A percentile compares a stretch with the other conserved stretches of the same genome.
These are phyloP conservation scores for Puffinus mauretanicus DNA, from an alignment of 2,113 vertebrate genomes.

Conservation along the genomic window DNA sequence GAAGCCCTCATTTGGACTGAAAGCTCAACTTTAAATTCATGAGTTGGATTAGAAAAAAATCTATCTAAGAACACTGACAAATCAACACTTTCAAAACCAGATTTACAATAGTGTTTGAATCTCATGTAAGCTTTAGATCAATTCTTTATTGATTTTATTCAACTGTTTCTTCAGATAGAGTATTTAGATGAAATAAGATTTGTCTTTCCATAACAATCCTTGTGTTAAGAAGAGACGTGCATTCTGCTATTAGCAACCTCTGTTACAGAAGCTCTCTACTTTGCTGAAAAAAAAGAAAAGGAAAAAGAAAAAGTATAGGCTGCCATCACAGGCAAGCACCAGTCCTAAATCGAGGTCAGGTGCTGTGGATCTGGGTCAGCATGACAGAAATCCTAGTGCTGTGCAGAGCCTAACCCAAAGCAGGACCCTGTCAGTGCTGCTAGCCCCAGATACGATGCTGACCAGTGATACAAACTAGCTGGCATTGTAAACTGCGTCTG, in stretches of 20 bases:
- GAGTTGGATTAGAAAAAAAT: neutral
- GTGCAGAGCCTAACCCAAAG: neutral
- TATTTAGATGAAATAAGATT: neutral
- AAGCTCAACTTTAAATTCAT: neutral
- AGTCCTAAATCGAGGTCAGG: neutral
- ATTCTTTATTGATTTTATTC: neutral
- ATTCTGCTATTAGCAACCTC: neutral
- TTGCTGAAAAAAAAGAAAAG: neutral
- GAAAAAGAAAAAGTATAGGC: neutral
- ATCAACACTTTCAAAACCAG: neutral
- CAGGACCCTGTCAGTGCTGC: neutral
- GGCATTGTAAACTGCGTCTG: too few relatives aligned
- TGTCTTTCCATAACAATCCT: neutral
- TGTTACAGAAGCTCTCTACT: neutral
- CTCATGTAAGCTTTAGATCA: neutral
- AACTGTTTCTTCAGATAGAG: neutral
- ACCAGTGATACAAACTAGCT: neutral
- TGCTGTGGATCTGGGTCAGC: neutral
- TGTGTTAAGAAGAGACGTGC: neutral
- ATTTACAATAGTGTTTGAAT: neutral
- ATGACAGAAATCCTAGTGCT: neutral
- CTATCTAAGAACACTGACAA: neutral
- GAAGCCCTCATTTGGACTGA: neutral
- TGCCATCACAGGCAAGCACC: neutral
- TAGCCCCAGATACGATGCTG: accelerated